Base-by-base conservation (phyloP, 2,113 vertebrate genomes). In the Paraplagusia blochii region DNA sequence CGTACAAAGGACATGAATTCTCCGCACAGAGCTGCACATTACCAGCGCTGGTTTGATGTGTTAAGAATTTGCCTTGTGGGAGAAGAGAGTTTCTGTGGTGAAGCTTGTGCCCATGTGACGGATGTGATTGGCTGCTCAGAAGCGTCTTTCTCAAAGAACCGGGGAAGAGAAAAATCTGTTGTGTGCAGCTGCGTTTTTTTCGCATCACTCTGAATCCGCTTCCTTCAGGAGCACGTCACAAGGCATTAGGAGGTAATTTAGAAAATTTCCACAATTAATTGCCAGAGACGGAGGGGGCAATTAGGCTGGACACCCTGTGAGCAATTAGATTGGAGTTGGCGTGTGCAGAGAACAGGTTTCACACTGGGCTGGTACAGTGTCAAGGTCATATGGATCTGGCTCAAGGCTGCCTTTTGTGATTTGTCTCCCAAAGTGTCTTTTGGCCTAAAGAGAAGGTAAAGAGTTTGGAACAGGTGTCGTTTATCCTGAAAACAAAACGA, bases 201-300 rank as follows among this genome's bases (percentile, higher is more conserved):
- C 48, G 58, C 55, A 62, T 76, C 69, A 58, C 46, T 58, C 46
- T n/a, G 42, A 22, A 53, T 69, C 76, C 45, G 50, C 43, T 63
- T 66, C 67, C 64, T 66, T 67, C 55, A 73, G 72, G 69, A 63
- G 53, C 8, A 1, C 46, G 59, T 76, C 76, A 80, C 69, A 55
- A 66, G 44, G 66, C 61, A 78, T 80, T 66, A 80, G 74, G 22
- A 66, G 59, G 56, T 66, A 77, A 81, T 77, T 83, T 64, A 71
- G 61, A 70, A 69, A 19, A 63, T 79, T 53, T 62, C 54, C 62
- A 69, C 66, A 47, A 85, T 78, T 81, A 80, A 84, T 79, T 72
- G 69, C 58, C 53, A 42, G 38, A 55, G 58, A 79, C 61, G 55
- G 49, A 50, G 42, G 4, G 65, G 47, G 50, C 58, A 72, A 77